Percentiles rank a stretch among this genome's conserved stretches.
Conservation (phyloP, 1,140 invertebrate species). For the Brachionus calyciflorus region DNA sequence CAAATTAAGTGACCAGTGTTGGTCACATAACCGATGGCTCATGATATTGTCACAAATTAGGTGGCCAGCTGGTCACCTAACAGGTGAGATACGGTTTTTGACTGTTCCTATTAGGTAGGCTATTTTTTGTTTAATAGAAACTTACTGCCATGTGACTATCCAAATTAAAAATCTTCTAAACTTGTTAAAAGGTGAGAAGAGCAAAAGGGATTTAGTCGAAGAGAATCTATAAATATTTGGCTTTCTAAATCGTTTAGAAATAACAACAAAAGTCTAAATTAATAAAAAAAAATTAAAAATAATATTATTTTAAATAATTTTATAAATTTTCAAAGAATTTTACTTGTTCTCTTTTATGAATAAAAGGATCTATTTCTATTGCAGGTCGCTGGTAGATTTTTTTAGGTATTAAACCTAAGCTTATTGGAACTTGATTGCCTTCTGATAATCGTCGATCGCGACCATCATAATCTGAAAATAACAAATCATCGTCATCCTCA, state of each 20-base stretch:
- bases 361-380: constrained; percentile 39
- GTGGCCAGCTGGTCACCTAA: too few relatives aligned
- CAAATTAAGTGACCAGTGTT: too few relatives aligned
- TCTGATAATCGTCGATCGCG: not conserved
- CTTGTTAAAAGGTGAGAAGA: constrained; percentile 87
- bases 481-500: constrained; percentile 13
- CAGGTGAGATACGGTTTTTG: too few relatives aligned
- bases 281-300: not conserved
- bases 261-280: constrained; percentile 18
- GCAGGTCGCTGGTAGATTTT: constrained; percentile 38
- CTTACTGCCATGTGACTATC: constrained; percentile 44
- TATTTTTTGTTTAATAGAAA: too few relatives aligned
- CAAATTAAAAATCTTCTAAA: constrained; percentile 67
- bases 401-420: constrained; percentile 20
- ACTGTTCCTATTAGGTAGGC: too few relatives aligned
- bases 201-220: constrained; percentile 81
- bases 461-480: constrained; percentile 24
- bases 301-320: not conserved
- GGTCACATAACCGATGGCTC: too few relatives aligned
- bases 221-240: constrained; percentile 93
- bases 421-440: constrained; percentile 36
- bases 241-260: constrained; percentile 65
- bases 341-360: constrained; percentile 29
- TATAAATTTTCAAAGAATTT: not conserved
- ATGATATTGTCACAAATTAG: too few relatives aligned